These are phyloP conservation scores for Whitmania pigra DNA, from an alignment of 1,140 invertebrate species.

Conservation along the genomic window DNA sequence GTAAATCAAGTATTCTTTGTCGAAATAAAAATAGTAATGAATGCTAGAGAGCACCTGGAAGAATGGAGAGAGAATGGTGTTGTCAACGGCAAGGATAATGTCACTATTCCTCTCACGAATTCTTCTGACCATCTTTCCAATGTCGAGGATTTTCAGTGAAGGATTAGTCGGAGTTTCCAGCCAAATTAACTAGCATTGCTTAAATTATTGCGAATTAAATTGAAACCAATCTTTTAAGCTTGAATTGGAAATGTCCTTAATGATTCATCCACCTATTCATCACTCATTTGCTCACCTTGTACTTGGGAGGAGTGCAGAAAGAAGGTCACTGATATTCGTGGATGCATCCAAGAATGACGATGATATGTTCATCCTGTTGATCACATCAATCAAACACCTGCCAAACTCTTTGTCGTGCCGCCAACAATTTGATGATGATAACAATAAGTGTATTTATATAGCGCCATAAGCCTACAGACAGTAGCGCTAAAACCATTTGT, in stretches of 20 bases:
- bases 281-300: neutral
- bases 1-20: neutral
- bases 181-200: neutral
- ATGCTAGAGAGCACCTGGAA: neutral
- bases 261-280: neutral
- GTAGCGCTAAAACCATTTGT: too few species aligned
- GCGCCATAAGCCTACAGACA: too few species aligned
- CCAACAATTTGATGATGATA: too few species aligned
- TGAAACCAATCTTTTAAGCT: neutral
- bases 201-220: neutral
- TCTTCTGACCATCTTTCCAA: neutral
- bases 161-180: constrained; percentile 1
- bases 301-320: neutral
- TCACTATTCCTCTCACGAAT: neutral
- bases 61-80: neutral
- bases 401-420: too few species aligned
- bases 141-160: neutral
- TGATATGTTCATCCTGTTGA: too few species aligned
- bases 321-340: too few species aligned
- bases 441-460: too few species aligned
- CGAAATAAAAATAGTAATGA: neutral
- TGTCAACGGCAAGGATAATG: neutral
- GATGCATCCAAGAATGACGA: too few species aligned
- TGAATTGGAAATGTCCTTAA: neutral
- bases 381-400: too few species aligned